Percentiles rank a stretch among this genome's conserved stretches.
Conservation (phyloP, 2,888 invertebrate species). For the Serripes groenlandicus region DNA sequence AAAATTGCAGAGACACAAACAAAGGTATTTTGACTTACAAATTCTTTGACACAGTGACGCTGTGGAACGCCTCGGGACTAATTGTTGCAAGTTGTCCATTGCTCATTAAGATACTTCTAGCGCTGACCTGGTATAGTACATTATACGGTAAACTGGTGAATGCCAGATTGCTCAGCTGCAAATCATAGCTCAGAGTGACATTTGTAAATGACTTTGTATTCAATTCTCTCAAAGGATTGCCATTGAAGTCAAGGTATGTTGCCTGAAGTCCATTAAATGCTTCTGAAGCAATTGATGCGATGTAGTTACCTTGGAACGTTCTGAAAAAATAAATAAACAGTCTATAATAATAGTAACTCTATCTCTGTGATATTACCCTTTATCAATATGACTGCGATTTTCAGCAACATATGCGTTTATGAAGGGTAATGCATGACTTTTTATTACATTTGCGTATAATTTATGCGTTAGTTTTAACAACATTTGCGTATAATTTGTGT, state of each 20-base stretch:
- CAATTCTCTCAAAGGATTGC: slow-evolving; percentile 52
- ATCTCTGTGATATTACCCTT: no score
- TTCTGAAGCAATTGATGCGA: slow-evolving; percentile 35
- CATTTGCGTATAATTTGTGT: no score
- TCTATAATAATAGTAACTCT: no score
- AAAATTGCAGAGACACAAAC: no score
- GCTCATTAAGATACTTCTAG: slow-evolving; percentile 42
- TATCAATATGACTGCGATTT: no score
- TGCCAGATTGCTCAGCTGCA: slow-evolving; percentile 48
- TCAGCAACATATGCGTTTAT: no score
- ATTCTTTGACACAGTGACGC: slow-evolving; percentile 46
- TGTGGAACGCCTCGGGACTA: slow-evolving; percentile 48
- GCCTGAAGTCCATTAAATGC: slow-evolving; percentile 58
- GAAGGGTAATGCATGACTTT: no score
- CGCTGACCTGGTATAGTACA: slow-evolving; percentile 49
- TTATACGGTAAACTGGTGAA: slow-evolving; percentile 41
- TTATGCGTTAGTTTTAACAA: no score
- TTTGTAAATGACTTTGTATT: slow-evolving; percentile 38
- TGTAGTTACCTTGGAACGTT: slow-evolving; percentile 45
- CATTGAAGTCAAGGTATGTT: slow-evolving; percentile 42
- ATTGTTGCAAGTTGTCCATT: slow-evolving; percentile 34
- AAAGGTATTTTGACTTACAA: no score
- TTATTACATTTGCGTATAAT: no score
- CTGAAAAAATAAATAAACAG: no score
- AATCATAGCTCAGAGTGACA: slow-evolving; percentile 36